Percentiles rank a stretch among this genome's conserved stretches.
Conservation (phyloP, 2,888 invertebrate genomes). For the Merodon equestris region DNA sequence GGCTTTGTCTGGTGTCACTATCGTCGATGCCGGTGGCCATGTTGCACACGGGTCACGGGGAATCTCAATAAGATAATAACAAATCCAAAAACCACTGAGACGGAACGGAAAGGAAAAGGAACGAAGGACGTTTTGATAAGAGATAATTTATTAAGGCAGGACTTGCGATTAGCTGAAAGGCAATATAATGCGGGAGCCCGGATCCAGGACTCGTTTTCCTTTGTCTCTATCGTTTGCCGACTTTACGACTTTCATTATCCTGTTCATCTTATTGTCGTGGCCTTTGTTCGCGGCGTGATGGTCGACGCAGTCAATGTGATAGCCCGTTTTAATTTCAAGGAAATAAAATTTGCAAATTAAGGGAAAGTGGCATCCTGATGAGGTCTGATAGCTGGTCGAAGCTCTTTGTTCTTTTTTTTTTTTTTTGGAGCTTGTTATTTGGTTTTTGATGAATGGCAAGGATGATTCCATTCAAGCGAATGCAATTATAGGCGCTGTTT, state of each 20-base stretch:
- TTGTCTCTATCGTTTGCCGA: constrained; percentile 20
- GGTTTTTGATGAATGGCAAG: too few species aligned
- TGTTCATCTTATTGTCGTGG: too few species aligned
- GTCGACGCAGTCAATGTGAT: constrained; percentile 12
- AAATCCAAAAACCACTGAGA: constrained; percentile 2
- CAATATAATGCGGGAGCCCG: constrained; percentile 31
- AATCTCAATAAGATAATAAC: constrained; percentile 16
- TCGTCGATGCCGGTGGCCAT: too few species aligned
- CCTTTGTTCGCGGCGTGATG: background rate
- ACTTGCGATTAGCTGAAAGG: constrained; percentile 54
- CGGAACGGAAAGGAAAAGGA: constrained; percentile 34
- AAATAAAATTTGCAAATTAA: constrained; percentile 61
- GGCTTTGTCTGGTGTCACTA: background rate
- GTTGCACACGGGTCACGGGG: constrained; percentile 4
- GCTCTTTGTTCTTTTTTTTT: background rate
- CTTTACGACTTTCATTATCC: constrained; percentile 17
- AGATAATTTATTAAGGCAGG: constrained; percentile 63
- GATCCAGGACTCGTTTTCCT: constrained; percentile 37
- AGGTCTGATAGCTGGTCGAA: background rate
- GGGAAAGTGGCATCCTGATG: constrained; percentile 31
- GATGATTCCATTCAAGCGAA: constrained; percentile 13
- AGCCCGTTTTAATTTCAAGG: constrained; percentile 47
- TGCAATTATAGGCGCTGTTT: constrained; percentile 17
- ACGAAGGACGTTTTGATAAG: constrained; percentile 59
- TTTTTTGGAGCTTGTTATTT: background rate